These are phyloP conservation scores for Acleris holmiana DNA, from an alignment of 2,888 invertebrate species.

Conservation along the genomic window DNA sequence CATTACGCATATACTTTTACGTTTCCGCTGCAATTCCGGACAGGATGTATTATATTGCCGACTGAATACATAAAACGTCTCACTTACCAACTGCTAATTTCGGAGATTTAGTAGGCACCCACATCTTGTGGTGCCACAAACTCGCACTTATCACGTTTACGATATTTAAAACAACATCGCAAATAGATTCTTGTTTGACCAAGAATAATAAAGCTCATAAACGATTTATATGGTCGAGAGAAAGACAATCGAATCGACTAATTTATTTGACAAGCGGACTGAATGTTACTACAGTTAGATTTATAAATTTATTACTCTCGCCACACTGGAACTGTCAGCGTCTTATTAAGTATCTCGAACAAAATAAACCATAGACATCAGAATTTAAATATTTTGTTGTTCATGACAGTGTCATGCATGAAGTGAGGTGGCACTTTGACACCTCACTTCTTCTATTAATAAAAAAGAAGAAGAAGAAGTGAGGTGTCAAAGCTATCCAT, in stretches of 20 bases:
- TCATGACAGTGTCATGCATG: too few species aligned
- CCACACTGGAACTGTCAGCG: too few species aligned
- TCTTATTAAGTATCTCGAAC: too few species aligned
- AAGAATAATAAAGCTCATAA: conserved; percentile 26
- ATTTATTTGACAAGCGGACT: conserved; percentile 25
- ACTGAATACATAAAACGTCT: conserved; percentile 63
- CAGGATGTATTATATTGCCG: conserved; percentile 65
- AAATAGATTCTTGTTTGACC: conserved; percentile 20
- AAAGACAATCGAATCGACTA: conserved; percentile 37
- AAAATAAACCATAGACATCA: background rate
- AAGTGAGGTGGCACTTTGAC: too few species aligned
- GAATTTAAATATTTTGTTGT: too few species aligned
- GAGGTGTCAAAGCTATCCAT: too few species aligned
- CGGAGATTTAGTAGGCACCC: conserved; percentile 89
- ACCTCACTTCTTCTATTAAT: too few species aligned
- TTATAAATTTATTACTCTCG: background rate
- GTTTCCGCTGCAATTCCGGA: conserved; percentile 72
- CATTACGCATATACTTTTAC: conserved; percentile 74
- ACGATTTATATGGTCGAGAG: conserved; percentile 2
- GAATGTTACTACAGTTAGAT: conserved; percentile 7
- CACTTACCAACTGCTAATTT: conserved; percentile 91
- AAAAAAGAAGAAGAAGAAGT: too few species aligned
- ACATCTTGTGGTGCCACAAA: conserved; percentile 78
- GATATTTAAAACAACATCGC: conserved; percentile 27
- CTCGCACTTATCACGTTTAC: conserved; percentile 1